Evolutionary conservation across 2,888 invertebrate species (phyloP).

Genomic region (Lochmaea capreae): DNA sequence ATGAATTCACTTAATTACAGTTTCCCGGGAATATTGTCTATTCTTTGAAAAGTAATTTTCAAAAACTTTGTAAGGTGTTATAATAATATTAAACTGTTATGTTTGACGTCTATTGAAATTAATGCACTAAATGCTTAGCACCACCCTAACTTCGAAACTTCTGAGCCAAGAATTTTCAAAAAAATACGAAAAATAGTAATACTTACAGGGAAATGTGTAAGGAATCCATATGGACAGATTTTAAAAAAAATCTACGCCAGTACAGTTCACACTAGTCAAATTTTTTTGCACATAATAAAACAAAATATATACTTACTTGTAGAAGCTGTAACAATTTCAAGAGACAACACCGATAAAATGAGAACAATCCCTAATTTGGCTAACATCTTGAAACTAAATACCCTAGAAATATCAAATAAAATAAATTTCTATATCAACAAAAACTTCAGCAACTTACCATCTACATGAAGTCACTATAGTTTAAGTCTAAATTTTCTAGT

Average conservation of each 20-base stretch:
- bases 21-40: too few relatives aligned
- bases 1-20: too few relatives aligned
- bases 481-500: not conserved
- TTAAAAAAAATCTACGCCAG: not conserved
- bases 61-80: too few relatives aligned
- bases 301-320: constrained; percentile 32
- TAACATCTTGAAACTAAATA: not conserved
- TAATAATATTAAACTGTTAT: too few relatives aligned
- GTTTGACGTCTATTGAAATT: too few relatives aligned
- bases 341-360: not conserved
- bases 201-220: too few relatives aligned
- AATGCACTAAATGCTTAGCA: too few relatives aligned
- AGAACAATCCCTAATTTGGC: not conserved
- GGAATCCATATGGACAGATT: too few relatives aligned
- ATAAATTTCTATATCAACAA: not conserved
- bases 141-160: too few relatives aligned
- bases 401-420: not conserved
- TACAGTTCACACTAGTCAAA: not conserved
- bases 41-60: too few relatives aligned
- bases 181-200: too few relatives aligned
- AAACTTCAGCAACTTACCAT: not conserved
- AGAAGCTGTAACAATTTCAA: constrained; percentile 40
- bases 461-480: not conserved
- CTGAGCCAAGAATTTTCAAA: too few relatives aligned
- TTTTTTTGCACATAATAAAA: not conserved